phyloP scores from a whole-genome alignment of 2,888 invertebrate genomes.

The Stenotaenia linearis region DNA sequence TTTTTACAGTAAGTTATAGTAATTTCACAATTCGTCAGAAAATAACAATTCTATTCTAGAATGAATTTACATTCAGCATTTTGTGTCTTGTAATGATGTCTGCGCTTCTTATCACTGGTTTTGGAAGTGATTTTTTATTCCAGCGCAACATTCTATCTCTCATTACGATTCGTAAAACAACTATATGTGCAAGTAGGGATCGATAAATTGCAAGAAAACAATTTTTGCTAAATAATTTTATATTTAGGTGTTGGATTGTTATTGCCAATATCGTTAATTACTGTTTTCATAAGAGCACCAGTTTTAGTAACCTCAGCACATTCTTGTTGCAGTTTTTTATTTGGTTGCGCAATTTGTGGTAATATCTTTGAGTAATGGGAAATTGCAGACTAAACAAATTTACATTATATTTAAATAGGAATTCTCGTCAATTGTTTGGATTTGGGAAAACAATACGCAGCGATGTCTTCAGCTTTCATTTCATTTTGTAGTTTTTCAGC shows the following conservation, averaged over 20 bases:
- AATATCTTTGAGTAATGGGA: not conserved
- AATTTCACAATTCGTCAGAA: not conserved
- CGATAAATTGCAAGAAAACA: not conserved
- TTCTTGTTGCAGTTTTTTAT: constrained; percentile 6
- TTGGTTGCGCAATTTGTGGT: not conserved
- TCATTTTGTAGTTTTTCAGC: not conserved
- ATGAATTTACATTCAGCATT: not conserved
- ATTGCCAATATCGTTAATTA: constrained; percentile 1
- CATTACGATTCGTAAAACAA: not conserved
- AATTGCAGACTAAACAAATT: not conserved
- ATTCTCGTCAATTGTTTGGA: not conserved
- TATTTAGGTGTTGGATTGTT: not conserved
- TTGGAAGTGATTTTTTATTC: not conserved
- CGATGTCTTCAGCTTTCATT: not conserved
- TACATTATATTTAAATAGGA: not conserved
- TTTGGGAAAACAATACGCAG: not conserved
- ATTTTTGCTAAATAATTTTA: not conserved
- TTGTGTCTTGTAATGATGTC: not conserved
- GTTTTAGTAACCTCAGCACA: not conserved
- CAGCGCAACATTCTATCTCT: not conserved
- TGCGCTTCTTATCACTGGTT: not conserved
- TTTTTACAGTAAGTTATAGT: not conserved
- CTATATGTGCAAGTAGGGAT: not conserved
- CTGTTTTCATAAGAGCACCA: not conserved
- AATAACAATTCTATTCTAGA: not conserved